Percentiles rank a stretch among this genome's conserved stretches.
Evolutionary conservation across 2,888 invertebrate genomes (phyloP).

Genomic region (Xestia rhomboidea): DNA sequence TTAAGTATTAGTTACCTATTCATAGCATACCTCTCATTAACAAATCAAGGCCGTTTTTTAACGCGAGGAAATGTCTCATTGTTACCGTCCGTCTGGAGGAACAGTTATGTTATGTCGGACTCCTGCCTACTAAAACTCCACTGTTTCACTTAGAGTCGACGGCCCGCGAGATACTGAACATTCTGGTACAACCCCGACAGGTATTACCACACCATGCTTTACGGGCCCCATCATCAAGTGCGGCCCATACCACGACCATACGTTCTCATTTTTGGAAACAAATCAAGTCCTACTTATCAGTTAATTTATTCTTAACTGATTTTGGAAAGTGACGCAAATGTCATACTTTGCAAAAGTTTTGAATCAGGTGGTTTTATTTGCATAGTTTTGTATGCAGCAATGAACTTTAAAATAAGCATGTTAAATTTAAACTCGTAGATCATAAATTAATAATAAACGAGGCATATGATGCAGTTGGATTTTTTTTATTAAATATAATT

Average conservation of each 20-base stretch:
- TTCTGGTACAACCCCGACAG: too few relatives aligned
- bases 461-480: background rate
- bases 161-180: background rate
- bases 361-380: background rate
- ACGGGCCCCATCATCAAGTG: background rate
- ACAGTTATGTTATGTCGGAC: background rate
- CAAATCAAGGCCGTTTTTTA: background rate
- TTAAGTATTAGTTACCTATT: too few relatives aligned
- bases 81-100: background rate
- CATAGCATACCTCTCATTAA: too few relatives aligned
- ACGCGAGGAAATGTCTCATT: background rate
- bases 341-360: background rate
- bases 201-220: background rate
- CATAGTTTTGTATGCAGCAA: constrained; percentile 25
- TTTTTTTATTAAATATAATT: background rate
- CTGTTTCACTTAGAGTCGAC: background rate
- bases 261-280: background rate
- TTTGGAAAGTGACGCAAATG: background rate
- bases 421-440: background rate
- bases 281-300: background rate
- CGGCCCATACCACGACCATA: background rate
- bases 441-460: background rate
- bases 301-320: background rate
- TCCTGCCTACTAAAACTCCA: background rate
- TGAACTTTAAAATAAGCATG: constrained; percentile 1